Percentiles rank a stretch among this genome's conserved stretches.
Evolutionary conservation across 2,888 invertebrate species (phyloP).

Genomic region (Zygothrica quintamaculata): DNA sequence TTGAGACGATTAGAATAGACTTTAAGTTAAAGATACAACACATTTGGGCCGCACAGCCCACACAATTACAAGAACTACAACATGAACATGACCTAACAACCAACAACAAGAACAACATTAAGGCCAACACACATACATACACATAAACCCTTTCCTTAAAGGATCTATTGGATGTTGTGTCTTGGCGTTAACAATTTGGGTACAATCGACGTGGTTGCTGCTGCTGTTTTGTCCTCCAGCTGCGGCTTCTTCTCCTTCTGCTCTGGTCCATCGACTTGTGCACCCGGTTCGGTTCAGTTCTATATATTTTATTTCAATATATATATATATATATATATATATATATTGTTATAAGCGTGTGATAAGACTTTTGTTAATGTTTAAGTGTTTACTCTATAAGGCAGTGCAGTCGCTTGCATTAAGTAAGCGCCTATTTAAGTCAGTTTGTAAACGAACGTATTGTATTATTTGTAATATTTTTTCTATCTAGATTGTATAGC

Average conservation of each 20-base stretch:
- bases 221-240: constrained; percentile 78
- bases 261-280: constrained; percentile 76
- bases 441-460: constrained; percentile 79
- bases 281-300: constrained; percentile 64
- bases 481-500: constrained; percentile 69
- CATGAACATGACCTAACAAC: constrained; percentile 43
- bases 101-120: constrained; percentile 35
- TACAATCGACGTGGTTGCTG: constrained; percentile 70
- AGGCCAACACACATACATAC: constrained; percentile 45
- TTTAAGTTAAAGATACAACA: constrained; percentile 59
- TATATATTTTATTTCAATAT: constrained; percentile 13
- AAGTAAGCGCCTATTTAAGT: constrained; percentile 69
- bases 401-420: constrained; percentile 22
- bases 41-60: constrained; percentile 57
- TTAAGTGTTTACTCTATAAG: constrained; percentile 61
- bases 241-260: constrained; percentile 76
- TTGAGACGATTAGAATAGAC: constrained; percentile 58
- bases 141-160: not conserved
- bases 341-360: constrained; percentile 66
- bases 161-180: constrained; percentile 56
- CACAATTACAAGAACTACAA: constrained; percentile 28
- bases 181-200: constrained; percentile 52
- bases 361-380: constrained; percentile 74
- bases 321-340: constrained; percentile 28
- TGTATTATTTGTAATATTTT: constrained; percentile 75